Base-by-base conservation (phyloP, 2,888 invertebrate species). In the Periphyllus acericola region DNA sequence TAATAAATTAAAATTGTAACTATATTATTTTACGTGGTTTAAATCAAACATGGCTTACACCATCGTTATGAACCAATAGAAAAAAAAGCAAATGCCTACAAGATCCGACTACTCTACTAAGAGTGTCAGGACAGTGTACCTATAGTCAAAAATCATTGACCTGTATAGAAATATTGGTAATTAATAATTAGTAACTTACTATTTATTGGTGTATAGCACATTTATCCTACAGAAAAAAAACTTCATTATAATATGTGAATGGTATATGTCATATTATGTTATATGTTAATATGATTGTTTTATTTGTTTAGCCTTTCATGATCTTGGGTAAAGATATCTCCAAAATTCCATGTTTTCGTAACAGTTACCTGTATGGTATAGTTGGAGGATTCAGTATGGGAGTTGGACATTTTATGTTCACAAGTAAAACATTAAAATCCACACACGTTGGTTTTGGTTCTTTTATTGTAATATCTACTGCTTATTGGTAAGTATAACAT, bases 291-390 rank as follows among this genome's bases (percentile, higher is more conserved):
- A 72, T 36, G 3, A 36, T 36, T 6, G 6, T 36, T 81, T 89
- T 89, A 89, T 89, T 79, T 92, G 6, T 92, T 85, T 92, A 95
- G 94, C 92, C 93, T 60, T 90, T 95, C 11, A 91, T 93, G 21
- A 90, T 96, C 82, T 95, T 96, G 91, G 96, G 96, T 19, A 93
- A 94, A 90, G 95, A 96, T 92, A 91, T 96, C 36, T 92, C 95
- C 0, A 93, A 95, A 92, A 95, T 96, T 89, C 96, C 96, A 0
- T 97, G 97, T 91, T 96, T 96, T 91, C 93, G 96, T 89, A 94
- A 94, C 90, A 95, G 95, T 91, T 95, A 95, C 90, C 91, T 96
- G 0, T 95, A 95, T 91, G 96, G 96, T 19, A 94, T 96, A 83
- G 92, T 93, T 83, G 93, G 95, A 76, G 96, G 96, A 81, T 90